These are phyloP conservation scores for Premnoplex brunnescens DNA, from an alignment of 2,797 vertebrate species.

Conservation along the genomic window DNA sequence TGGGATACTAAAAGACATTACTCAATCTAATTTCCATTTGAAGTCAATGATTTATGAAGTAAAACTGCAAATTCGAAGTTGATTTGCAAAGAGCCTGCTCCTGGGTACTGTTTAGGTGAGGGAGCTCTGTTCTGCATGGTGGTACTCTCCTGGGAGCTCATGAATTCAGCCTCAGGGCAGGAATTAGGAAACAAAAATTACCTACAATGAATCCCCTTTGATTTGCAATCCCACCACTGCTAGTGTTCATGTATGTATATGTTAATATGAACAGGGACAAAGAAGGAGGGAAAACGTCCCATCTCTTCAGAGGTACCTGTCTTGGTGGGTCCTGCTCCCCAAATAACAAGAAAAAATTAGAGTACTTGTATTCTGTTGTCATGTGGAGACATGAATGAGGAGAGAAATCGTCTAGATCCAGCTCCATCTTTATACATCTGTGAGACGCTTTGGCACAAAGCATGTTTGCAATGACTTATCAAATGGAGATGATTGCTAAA, in stretches of 20 bases:
- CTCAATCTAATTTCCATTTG: not conserved
- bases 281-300: not conserved
- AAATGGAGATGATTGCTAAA: not conserved
- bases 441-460: not conserved
- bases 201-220: not conserved
- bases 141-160: not conserved
- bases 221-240: not conserved
- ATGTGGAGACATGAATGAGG: not conserved
- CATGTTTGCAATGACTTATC: accelerated
- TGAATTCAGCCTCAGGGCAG: not conserved
- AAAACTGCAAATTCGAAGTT: not conserved
- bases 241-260: accelerated
- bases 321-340: not conserved
- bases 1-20: not conserved
- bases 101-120: not conserved
- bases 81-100: not conserved
- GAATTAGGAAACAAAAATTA: not conserved
- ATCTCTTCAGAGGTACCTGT: not conserved
- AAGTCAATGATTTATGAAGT: not conserved
- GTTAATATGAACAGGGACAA: not conserved
- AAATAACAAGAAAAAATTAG: not conserved
- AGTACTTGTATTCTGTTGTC: not conserved
- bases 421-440: not conserved
- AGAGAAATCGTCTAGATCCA: not conserved
- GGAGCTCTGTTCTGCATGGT: not conserved